phyloP scores from a whole-genome alignment of 2,797 vertebrate species.

The Tapera naevia region DNA sequence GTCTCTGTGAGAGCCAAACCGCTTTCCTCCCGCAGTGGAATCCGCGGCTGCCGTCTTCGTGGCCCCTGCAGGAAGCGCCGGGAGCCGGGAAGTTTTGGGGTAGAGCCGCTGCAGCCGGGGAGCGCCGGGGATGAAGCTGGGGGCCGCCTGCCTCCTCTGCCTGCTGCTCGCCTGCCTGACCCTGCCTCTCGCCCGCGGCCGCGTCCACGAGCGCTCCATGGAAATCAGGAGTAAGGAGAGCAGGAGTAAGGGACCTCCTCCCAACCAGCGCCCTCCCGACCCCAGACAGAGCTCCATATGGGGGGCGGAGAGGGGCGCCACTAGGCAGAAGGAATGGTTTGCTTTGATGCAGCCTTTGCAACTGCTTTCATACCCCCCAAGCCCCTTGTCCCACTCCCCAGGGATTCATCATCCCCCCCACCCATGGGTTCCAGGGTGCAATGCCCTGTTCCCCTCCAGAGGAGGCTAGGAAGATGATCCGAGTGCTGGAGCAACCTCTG shows the following conservation, averaged over 20 bases:
- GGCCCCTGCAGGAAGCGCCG: neutral
- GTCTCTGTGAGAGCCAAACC: neutral
- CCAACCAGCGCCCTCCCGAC: too few species aligned
- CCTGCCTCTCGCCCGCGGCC: constrained; percentile 18
- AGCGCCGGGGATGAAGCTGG: constrained; percentile 66
- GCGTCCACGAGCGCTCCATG: constrained; percentile 55
- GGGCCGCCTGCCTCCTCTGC: constrained; percentile 63
- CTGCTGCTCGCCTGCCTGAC: constrained; percentile 75
- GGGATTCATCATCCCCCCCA: accelerated
- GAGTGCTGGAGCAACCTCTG: too few species aligned
- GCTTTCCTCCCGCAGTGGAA: neutral
- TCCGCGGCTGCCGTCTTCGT: accelerated
- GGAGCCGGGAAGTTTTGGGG: neutral
- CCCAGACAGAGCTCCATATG: neutral
- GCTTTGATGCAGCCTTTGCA: neutral
- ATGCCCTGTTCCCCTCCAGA: neutral
- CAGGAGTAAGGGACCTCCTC: constrained; percentile 27
- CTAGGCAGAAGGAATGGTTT: neutral
- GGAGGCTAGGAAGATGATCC: too few species aligned
- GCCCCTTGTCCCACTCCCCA: neutral
- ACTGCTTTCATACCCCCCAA: neutral
- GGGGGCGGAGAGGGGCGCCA: too few species aligned
- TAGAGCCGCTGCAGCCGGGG: accelerated
- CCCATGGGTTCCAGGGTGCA: neutral
- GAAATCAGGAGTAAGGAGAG: constrained; percentile 79